Conservation (phyloP, 2,888 invertebrate species). For the Dorcus hopei region DNA sequence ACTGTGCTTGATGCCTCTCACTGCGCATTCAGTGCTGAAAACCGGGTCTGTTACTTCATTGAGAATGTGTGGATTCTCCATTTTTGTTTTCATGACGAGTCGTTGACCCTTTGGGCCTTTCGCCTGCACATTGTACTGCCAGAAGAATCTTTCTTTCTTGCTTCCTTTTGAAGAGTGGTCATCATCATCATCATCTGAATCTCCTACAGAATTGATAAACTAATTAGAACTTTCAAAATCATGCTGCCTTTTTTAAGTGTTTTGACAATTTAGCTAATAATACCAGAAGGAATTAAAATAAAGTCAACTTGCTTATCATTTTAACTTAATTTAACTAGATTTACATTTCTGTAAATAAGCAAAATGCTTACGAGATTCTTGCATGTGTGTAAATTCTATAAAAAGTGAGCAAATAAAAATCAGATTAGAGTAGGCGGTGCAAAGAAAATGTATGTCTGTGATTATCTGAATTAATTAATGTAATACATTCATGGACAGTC, state of each 20-base stretch:
- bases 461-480: too few species aligned
- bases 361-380: background rate
- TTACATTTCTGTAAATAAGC: background rate
- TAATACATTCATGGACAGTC: too few species aligned
- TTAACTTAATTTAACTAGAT: background rate
- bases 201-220: conserved; percentile 41
- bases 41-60: conserved; percentile 94
- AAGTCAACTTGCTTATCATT: background rate
- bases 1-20: conserved; percentile 85
- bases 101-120: conserved; percentile 96
- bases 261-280: conserved; percentile 2
- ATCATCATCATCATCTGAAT: conserved; percentile 63
- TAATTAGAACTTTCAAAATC: background rate
- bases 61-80: conserved; percentile 88
- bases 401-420: too few species aligned
- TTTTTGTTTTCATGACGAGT: conserved; percentile 76
- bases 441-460: too few species aligned
- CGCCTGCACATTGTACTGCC: conserved; percentile 98
- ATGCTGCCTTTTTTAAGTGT: background rate
- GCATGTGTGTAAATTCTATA: background rate
- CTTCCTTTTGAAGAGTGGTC: conserved; percentile 43
- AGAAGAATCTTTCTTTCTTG: conserved; percentile 87
- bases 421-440: too few species aligned
- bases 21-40: conserved; percentile 88
- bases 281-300: conserved; percentile 2